Base-by-base conservation (phyloP, 2,888 invertebrate genomes). In the Biston betularia region DNA sequence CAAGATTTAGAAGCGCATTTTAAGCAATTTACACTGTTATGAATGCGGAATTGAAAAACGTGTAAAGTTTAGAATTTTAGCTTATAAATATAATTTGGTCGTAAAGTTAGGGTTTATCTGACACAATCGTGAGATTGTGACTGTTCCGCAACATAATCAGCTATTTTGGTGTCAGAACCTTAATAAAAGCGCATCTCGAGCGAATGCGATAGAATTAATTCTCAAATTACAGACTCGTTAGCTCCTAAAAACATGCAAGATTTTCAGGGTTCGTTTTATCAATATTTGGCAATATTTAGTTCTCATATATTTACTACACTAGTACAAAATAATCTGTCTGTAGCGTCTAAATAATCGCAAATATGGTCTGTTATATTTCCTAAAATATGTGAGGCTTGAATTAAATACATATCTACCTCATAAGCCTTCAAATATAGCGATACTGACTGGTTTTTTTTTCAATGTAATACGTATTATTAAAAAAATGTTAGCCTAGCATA, bases 171-270 rank as follows among this genome's bases (percentile, higher is more conserved):
- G 88, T 88, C 85, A 83, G 85, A 78, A 75, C 79, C 77, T 81
- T 83, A 74, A 86, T 86, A 87, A 86, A 83, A 74, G 80, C 81
- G 80, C 78, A 82, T 79, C 83, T 82, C 80, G 83, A 79, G 77
- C 79, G 88, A 89, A 88, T 87, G 84, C 85, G 88, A 87, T 89
- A 86, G 86, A 90, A 91, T 89, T 89, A 89, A 91, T 90, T 86
- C 86, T 82, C 84, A 90, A 90, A 90, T 90, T 89, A 85, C 84
- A 79, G 87, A 88, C 84, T 88, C 75, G 77, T 81, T 79, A 38
- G 56, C 44, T 60, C 57, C 38, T 15, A 61, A 61, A 42, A 58
- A 14, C 33, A 33, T 24, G 55, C 42, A 50, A 34, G 33, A 33
- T 34, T 50, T 45, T 63, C 59, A 38, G 55, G 50, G 49, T 63